These are phyloP conservation scores for Neodontobutis hainanensis DNA, from an alignment of 2,113 vertebrate genomes.

Conservation along the genomic window DNA sequence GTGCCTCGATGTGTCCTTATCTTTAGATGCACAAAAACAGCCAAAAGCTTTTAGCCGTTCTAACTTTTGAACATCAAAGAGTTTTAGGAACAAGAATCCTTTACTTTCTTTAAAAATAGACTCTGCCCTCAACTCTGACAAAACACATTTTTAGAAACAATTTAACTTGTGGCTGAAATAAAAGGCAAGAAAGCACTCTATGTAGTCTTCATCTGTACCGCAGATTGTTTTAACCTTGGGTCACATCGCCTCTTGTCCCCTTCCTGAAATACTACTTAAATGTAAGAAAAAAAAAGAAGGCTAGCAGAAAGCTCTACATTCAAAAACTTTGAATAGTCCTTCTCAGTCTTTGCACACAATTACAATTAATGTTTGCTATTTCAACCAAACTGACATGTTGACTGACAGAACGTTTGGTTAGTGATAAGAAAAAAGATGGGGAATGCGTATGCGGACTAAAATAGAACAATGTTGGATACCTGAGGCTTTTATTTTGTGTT, in stretches of 20 bases:
- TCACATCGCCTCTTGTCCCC: conserved; percentile 17
- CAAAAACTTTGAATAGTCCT: too few species aligned
- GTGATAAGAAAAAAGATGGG: conserved; percentile 35
- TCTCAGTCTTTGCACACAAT: too few species aligned
- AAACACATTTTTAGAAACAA: conserved; percentile 55
- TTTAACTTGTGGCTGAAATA: conserved; percentile 58
- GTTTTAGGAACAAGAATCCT: conserved; percentile 39
- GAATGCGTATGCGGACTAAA: conserved; percentile 27
- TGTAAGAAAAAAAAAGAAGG: too few species aligned
- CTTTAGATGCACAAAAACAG: conserved; percentile 26
- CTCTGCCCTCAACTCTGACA: conserved; percentile 45
- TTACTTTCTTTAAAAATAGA: conserved; percentile 58
- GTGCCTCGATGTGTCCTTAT: conserved; percentile 40
- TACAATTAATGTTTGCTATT: too few species aligned
- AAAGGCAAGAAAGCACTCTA: conserved; percentile 45
- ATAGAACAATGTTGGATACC: conserved; percentile 33
- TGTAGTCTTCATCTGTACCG: conserved; percentile 15
- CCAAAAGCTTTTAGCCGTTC: conserved; percentile 59
- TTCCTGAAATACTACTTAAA: not conserved
- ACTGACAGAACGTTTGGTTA: conserved; percentile 3
- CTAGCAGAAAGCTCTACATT: too few species aligned
- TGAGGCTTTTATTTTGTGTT: conserved; percentile 16
- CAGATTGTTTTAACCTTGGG: conserved; percentile 5
- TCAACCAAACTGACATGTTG: not conserved
- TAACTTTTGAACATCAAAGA: conserved; percentile 54